Percentiles rank a stretch among this genome's conserved stretches.
Evolutionary conservation across 35 echinoderm and acorn worm genomes (phyloP).

Genomic region (Anneissia japonica): DNA sequence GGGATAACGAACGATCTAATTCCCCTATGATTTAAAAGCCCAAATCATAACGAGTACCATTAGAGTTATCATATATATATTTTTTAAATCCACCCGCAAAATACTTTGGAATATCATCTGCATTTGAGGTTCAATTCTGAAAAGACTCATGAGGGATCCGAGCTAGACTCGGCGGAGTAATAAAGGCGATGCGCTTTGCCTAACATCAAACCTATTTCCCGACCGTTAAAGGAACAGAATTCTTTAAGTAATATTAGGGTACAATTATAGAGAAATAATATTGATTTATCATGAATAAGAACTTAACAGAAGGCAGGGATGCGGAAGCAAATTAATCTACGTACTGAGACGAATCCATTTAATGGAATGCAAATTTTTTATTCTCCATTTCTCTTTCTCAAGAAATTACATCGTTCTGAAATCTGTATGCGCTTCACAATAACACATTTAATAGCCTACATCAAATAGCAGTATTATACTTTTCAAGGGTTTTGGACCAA

Average conservation of each 20-base stretch:
- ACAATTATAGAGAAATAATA: neutral
- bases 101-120: neutral
- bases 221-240: neutral
- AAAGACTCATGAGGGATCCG: neutral
- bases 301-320: neutral
- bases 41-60: neutral
- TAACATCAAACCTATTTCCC: slow-evolving; percentile 1
- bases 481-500: too few relatives aligned
- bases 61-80: neutral
- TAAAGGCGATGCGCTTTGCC: neutral
- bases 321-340: neutral
- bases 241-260: neutral
- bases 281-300: neutral
- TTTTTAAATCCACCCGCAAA: neutral
- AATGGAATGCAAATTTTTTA: neutral
- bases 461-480: too few relatives aligned
- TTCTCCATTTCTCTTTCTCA: too few relatives aligned
- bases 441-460: too few relatives aligned
- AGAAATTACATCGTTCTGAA: too few relatives aligned
- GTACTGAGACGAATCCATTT: neutral
- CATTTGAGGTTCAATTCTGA: neutral
- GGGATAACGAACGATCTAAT: neutral
- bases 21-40: neutral
- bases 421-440: too few relatives aligned
- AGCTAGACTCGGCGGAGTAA: neutral